Conservation (phyloP, 1,140 invertebrate genomes). For the Teleopsis dalmanni region DNA sequence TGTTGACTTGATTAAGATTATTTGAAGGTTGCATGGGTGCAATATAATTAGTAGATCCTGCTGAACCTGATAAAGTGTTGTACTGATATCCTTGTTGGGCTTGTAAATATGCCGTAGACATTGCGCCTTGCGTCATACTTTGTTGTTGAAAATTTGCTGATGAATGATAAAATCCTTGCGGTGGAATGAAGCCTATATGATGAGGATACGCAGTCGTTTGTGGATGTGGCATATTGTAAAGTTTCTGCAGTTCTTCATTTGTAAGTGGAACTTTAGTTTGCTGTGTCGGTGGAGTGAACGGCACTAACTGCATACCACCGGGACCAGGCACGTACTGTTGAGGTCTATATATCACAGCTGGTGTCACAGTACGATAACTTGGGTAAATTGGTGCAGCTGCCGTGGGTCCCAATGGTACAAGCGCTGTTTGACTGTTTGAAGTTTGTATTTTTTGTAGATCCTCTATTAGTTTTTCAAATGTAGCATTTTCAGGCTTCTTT, state of each 20-base stretch:
- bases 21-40: constrained; percentile 9
- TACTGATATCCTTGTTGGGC: constrained; percentile 16
- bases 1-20: neutral
- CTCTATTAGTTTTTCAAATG: constrained; percentile 50
- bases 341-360: constrained; percentile 17
- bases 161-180: constrained; percentile 13
- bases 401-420: constrained; percentile 31
- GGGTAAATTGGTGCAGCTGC: constrained; percentile 15
- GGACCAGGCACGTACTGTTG: constrained; percentile 8
- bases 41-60: neutral
- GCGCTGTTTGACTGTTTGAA: constrained; percentile 25
- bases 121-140: neutral
- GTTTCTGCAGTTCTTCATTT: constrained; percentile 31
- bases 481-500: constrained; percentile 44
- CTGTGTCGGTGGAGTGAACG: constrained; percentile 22
- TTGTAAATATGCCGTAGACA: neutral
- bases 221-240: constrained; percentile 35
- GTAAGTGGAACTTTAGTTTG: constrained; percentile 30
- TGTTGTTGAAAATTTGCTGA: neutral
- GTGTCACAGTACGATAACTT: constrained; percentile 14
- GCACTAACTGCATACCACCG: constrained; percentile 30
- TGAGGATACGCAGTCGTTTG: constrained; percentile 2
- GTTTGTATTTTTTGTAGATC: constrained; percentile 48
- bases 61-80: neutral
- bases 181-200: neutral